Evolutionary conservation across 2,113 vertebrate genomes (phyloP), one percentile per base, ranked within the genome.

Genomic region (Tauraco erythrolophus): DNA sequence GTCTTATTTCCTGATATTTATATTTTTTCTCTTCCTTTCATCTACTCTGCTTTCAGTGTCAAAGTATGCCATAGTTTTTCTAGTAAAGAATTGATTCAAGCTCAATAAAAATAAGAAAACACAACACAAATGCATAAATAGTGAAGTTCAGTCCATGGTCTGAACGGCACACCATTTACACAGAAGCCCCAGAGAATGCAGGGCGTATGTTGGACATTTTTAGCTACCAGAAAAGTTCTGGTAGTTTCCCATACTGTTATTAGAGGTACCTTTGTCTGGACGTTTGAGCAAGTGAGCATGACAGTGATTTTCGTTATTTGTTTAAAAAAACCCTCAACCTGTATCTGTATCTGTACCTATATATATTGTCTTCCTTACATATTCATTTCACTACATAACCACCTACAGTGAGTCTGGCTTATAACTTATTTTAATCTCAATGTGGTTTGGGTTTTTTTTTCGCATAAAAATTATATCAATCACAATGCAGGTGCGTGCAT

Each of bases 1-100:
- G 41, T 58, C 62, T 94, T 96, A 88, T 94, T 96, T 92, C 94
- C 71, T 60, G 51, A 81, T 95, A 90, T 50, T 88, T 3, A 30
- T 91, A 70, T 84, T 75, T 91, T 50, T 61, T 51, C 14, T 77
- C 48, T 80, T 89, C 70, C 48, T 97, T 87, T 86, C 41, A 82
- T 90, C 72, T 93, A 83, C 45, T 95, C 94, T 98, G 90, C 53
- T 95, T 92, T 95, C 51, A 41, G 14, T 85, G 84, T 92, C 78
- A 92, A 74, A 95, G 56, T 94, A 95, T 92, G 80, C 70, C 14
- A 64, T 82, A 54, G 39, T 69, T 88, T 89, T 96, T 88, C 57
- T 71, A 87, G 31, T 87, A 76, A 80, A 89, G 58, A 66, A 91
- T 79, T 92, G 48, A 91, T 79, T 96, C 62, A 96, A 77, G 68